Evolutionary conservation across 1,140 invertebrate species (phyloP).

Genomic region (Homalodisca vitripennis): DNA sequence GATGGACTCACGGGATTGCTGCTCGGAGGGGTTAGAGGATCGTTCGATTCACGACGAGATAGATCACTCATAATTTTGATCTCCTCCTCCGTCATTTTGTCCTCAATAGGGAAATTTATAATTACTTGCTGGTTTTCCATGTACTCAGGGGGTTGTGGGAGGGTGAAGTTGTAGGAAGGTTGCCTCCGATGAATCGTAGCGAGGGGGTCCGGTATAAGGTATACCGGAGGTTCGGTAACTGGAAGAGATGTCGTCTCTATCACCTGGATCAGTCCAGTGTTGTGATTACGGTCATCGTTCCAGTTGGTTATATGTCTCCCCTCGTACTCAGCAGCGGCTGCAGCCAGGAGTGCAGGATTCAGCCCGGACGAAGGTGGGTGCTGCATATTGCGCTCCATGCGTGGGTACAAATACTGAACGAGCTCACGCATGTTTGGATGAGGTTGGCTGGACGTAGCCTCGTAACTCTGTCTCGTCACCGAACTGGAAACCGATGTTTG

Average conservation of each 20-base stretch:
- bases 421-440: slow-evolving; percentile 36
- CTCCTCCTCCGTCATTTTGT: slow-evolving; percentile 32
- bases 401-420: slow-evolving; percentile 39
- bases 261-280: slow-evolving; percentile 42
- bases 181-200: slow-evolving; percentile 36
- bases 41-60: slow-evolving; percentile 23
- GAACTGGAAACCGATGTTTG: slow-evolving; percentile 4
- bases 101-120: slow-evolving; percentile 52
- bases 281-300: slow-evolving; percentile 30
- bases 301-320: slow-evolving; percentile 37
- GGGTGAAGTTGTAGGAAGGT: slow-evolving; percentile 11
- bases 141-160: slow-evolving; percentile 32
- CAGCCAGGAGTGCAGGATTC: slow-evolving; percentile 53
- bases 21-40: slow-evolving; percentile 59
- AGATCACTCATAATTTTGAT: neutral
- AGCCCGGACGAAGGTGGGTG: slow-evolving; percentile 37
- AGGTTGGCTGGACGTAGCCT: slow-evolving; percentile 14
- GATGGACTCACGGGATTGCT: slow-evolving; percentile 52
- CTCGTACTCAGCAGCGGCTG: slow-evolving; percentile 48
- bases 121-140: slow-evolving; percentile 53
- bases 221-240: slow-evolving; percentile 43
- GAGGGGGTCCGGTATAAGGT: slow-evolving; percentile 41
- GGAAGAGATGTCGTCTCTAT: slow-evolving; percentile 37
- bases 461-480: neutral
- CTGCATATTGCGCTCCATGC: slow-evolving; percentile 8